Conservation (phyloP, 2,888 invertebrate species). For the Clepsis dumicolana region DNA sequence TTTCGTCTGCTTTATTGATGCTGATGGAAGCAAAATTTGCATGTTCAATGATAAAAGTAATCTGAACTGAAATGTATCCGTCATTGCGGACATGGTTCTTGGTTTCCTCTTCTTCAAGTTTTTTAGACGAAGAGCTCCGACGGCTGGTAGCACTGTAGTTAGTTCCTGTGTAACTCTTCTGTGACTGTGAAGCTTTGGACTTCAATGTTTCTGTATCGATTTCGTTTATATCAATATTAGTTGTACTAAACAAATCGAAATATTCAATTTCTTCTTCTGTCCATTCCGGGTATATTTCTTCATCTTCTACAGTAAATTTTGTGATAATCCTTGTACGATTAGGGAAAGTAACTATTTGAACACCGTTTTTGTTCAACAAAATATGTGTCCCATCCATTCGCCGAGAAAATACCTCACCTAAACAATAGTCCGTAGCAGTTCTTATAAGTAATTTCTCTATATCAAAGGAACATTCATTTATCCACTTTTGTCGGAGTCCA, state of each 20-base stretch:
- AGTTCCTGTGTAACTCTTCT: slow-evolving; percentile 56
- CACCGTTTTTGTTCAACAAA: slow-evolving; percentile 74
- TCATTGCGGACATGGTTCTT: slow-evolving; percentile 57
- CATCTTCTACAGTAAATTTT: slow-evolving; percentile 63
- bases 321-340: slow-evolving; percentile 75
- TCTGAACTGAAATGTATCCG: slow-evolving; percentile 71
- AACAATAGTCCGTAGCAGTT: slow-evolving; percentile 75
- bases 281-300: slow-evolving; percentile 76
- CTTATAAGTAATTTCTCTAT: slow-evolving; percentile 70
- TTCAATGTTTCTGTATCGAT: slow-evolving; percentile 48
- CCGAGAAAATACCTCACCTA: slow-evolving; percentile 75
- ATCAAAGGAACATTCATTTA: slow-evolving; percentile 54
- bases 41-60: slow-evolving; percentile 77
- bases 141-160: slow-evolving; percentile 48
- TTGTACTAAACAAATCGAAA: slow-evolving; percentile 59
- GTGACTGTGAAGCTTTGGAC: slow-evolving; percentile 60
- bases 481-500: slow-evolving; percentile 69
- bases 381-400: slow-evolving; percentile 76
- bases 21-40: slow-evolving; percentile 82
- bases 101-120: slow-evolving; percentile 55
- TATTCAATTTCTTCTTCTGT: slow-evolving; percentile 69
- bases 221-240: slow-evolving; percentile 49
- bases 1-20: slow-evolving; percentile 68
- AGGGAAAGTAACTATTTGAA: slow-evolving; percentile 71
- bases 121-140: slow-evolving; percentile 53